Evolutionary conservation across 2,113 vertebrate genomes (phyloP).

Genomic region (Himantopus leucocephalus): DNA sequence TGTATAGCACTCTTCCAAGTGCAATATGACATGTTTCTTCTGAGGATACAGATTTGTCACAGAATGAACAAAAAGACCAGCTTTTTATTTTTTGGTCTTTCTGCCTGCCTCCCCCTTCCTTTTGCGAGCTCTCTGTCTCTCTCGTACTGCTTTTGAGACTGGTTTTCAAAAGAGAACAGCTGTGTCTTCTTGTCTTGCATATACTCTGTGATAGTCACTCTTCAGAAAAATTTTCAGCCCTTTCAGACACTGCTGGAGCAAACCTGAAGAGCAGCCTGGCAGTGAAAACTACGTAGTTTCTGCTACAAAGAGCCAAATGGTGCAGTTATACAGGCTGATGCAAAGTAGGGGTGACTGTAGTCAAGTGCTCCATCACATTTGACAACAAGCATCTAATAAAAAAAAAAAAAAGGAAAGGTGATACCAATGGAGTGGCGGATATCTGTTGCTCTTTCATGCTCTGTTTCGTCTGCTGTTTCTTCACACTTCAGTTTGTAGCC

Average conservation of each 20-base stretch:
- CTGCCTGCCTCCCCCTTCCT: neutral
- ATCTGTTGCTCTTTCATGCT: neutral
- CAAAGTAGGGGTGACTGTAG: neutral
- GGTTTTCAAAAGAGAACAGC: neutral
- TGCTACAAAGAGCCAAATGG: neutral
- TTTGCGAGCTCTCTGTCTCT: neutral
- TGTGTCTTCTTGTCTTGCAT: neutral
- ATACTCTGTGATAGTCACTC: neutral
- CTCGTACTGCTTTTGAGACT: neutral
- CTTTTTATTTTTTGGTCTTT: neutral
- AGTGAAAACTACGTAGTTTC: neutral
- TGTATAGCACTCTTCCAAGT: neutral
- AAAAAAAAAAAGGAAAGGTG: neutral
- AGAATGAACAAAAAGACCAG: neutral
- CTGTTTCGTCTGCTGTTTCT: neutral
- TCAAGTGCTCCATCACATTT: neutral
- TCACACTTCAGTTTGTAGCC: neutral
- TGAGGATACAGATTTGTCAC: neutral
- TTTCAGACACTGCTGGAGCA: neutral
- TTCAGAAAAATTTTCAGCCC: neutral
- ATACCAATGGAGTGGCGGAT: neutral
- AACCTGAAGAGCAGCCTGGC: neutral
- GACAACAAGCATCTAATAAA: neutral
- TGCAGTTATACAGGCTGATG: neutral
- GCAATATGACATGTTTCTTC: neutral